Base-by-base conservation (phyloP, 2,888 invertebrate genomes). In the Tetragonula carbonaria region DNA sequence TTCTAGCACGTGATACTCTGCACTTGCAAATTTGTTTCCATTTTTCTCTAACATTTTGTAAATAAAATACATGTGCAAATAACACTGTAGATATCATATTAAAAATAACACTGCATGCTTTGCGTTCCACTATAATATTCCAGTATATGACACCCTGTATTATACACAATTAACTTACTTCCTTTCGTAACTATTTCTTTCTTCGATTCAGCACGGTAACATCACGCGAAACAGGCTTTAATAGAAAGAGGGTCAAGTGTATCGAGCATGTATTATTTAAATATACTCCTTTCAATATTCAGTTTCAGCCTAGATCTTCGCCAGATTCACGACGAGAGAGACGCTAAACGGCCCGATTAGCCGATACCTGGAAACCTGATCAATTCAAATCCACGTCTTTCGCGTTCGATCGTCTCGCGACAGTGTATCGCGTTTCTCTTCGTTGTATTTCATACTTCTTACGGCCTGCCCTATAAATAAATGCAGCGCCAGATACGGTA, bases 391-490 rank as follows among this genome's bases (percentile, higher is more conserved):
- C 53, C 28, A 38, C 45, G 21, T 14, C 50, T 11, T 23, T 16
- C 14, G 16, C 23, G 55, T 38, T 68, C 59, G 13, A 21, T 18
- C 62, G 21, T 75, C 68, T 78, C 53, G 38, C 21, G 67, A 62
- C 38, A 13, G 6, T 71, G 51, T 38, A 8, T 28, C 57, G 67
- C 59, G 28, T 67, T 38, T 13, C 53, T 66, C 6, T 16, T 13
- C 38, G 28, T 28, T 66, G 50, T 80, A 74, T 71, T 80, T 82
- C 71, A 59, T 72, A 5, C 59, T 23, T 62, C 80, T 82, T 75
- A 80, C 70, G 66, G n/a, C 51, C 66, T 66, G 70, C 59, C 65
- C 28, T 66, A 65, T 79, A 79, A 65, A 79, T 68, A 74, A 50
- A 23, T 33, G 18, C 45, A 8, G 45, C 28, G 59, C 28, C 59